Base-by-base conservation (phyloP, 2,113 vertebrate genomes). In the Brachypodius melanocephalos region DNA sequence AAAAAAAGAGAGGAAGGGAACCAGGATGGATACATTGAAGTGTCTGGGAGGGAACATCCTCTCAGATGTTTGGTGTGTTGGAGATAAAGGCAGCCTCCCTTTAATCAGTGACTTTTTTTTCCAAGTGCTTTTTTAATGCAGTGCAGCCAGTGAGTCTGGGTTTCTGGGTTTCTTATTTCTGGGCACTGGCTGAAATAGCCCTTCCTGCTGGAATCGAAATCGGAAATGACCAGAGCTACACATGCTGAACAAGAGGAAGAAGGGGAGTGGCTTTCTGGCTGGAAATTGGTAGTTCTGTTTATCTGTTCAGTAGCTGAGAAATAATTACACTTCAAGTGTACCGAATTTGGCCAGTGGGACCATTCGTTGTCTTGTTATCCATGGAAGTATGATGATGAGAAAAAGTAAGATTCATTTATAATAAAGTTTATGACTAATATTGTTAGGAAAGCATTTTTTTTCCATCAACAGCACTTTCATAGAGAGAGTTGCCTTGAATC, bases 21-120 rank as follows among this genome's bases (percentile, higher is more conserved):
- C 74, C 36, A 46, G 72, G 66, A 67, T 42, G 92, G 29, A 81
- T 81, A 54, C 46, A 42, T 2, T 63, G 81, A 94, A 95, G 89
- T 87, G 74, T 88, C 78, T 93, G 96, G 93, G 93, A 93, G 94
- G 95, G 89, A 80, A 94, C 92, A 96, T 96, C 95, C 95, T 96
- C 81, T 96, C 61, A 88, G 34, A 74, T 26, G 26, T 67, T 91
- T 89, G 88, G 68, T 76, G 55, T 67, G 32, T 17, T 93, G 59
- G 65, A 95, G 95, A 97, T 93, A 97, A 96, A 93, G 21, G 93
- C 74, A 82, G 54, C 74, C 87, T 97, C 95, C 87, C 96, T 97
- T 96, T 96, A 95, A 96, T 95, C 85, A 93, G 85, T 48, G 68
- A 59, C 68, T 65, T 67, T 95, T 95, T 89, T 93, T 84, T 62